Percentiles rank a stretch among this genome's conserved stretches.
These are phyloP conservation scores for Megalops cyprinoides DNA, from an alignment of 2,797 vertebrate species.

Conservation along the genomic window DNA sequence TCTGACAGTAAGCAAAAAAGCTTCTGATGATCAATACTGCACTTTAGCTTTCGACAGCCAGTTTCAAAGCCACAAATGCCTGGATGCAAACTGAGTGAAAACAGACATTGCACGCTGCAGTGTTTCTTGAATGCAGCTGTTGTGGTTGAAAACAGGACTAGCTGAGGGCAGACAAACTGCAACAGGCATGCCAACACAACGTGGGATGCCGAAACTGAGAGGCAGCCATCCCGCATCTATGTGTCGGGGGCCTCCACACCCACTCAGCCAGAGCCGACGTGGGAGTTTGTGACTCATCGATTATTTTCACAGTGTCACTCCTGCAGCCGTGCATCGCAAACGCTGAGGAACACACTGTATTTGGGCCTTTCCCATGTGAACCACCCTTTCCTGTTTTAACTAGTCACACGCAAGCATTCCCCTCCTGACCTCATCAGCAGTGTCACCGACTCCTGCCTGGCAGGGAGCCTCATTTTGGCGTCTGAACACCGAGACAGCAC, in stretches of 20 bases:
- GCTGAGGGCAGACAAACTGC: too few relatives aligned
- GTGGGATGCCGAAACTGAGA: not conserved
- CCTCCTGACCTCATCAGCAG: not conserved
- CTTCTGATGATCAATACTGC: too few relatives aligned
- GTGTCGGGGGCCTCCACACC: not conserved
- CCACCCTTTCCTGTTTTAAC: too few relatives aligned
- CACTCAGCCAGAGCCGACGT: not conserved
- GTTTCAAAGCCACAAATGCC: too few relatives aligned
- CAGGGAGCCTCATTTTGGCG: not conserved
- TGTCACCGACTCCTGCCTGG: not conserved
- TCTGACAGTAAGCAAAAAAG: too few relatives aligned
- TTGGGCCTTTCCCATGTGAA: too few relatives aligned
- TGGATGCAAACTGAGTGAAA: not conserved
- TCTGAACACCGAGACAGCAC: not conserved
- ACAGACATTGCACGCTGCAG: too few relatives aligned
- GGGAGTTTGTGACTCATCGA: not conserved
- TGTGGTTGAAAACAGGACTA: too few relatives aligned
- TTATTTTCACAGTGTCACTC: not conserved
- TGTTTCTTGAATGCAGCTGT: too few relatives aligned
- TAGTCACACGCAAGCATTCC: not conserved
- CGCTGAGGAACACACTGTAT: not conserved
- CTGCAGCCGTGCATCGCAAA: not conserved
- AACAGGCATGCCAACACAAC: not conserved
- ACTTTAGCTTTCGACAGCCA: too few relatives aligned
- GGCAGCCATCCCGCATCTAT: not conserved